Percentiles rank a stretch among this genome's conserved stretches.
Conservation (phyloP, 2,797 vertebrate genomes). For the Hydrocynus forskahlii region DNA sequence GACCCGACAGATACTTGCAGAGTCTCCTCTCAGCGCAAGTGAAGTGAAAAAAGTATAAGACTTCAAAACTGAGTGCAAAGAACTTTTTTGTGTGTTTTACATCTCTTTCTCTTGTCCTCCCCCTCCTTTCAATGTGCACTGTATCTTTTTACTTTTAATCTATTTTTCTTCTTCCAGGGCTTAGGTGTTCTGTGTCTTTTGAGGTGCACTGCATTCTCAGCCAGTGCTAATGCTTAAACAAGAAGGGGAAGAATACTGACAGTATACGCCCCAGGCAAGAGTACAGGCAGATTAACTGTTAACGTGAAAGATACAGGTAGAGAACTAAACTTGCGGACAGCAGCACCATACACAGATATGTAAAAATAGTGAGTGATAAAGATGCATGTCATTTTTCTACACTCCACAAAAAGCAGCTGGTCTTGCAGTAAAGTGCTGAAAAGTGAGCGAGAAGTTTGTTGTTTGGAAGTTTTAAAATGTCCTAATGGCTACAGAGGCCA, state of each 20-base stretch:
- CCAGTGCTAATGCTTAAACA: background rate
- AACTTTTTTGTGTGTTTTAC: conserved; percentile 44
- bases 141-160: conserved; percentile 31
- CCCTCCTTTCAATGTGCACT: conserved; percentile 14
- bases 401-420: background rate
- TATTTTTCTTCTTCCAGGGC: conserved; percentile 9
- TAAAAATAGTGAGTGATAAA: background rate
- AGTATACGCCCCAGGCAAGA: background rate
- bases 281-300: too few relatives aligned
- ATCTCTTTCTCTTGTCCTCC: conserved; percentile 14
- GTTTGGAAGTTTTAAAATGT: background rate
- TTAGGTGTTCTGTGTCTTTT: conserved; percentile 19
- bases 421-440: background rate
- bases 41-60: conserved; percentile 49
- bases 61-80: conserved; percentile 64
- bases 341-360: too few relatives aligned
- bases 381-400: background rate
- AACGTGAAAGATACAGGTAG: too few relatives aligned
- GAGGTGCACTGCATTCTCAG: conserved; percentile 3
- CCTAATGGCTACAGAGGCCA: background rate
- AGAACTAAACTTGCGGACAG: too few relatives aligned
- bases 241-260: background rate
- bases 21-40: conserved; percentile 70
- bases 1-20: conserved; percentile 77
- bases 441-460: background rate